Percentiles rank a stretch among this genome's conserved stretches.
These are phyloP conservation scores for Oreochromis spilurus DNA, from an alignment of 2,113 vertebrate species.

Conservation along the genomic window DNA sequence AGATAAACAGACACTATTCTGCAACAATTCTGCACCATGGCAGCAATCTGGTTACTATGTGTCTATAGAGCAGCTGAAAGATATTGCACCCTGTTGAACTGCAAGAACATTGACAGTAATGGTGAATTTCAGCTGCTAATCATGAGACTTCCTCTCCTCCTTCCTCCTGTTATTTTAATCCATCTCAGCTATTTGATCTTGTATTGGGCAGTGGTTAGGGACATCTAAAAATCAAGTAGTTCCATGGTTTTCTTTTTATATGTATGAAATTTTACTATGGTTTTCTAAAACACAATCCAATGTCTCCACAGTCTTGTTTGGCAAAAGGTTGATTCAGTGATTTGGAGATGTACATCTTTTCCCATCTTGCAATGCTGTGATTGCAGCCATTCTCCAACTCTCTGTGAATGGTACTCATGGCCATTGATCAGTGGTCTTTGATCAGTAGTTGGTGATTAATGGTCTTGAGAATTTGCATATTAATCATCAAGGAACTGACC, in stretches of 20 bases:
- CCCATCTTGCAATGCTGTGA: background rate
- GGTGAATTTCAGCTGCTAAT: conserved; percentile 9
- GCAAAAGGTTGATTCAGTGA: fast-evolving
- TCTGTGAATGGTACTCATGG: fast-evolving
- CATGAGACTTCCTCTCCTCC: background rate
- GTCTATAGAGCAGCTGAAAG: conserved; percentile 4
- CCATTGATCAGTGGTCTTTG: fast-evolving
- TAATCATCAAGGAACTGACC: background rate
- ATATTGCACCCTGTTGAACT: background rate
- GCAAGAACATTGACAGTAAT: background rate
- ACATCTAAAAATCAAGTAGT: background rate
- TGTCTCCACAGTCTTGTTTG: background rate
- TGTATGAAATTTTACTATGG: background rate
- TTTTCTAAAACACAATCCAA: background rate
- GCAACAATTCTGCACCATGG: background rate
- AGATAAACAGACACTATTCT: background rate
- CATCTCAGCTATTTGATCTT: background rate
- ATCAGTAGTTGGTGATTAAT: background rate
- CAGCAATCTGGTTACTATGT: conserved; percentile 6
- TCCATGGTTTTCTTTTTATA: background rate
- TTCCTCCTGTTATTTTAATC: background rate
- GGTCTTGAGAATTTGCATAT: fast-evolving
- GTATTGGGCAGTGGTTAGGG: background rate
- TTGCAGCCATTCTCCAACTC: background rate
- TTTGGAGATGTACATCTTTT: fast-evolving